phyloP scores from a whole-genome alignment of 1,140 invertebrate genomes.

The Drosophila hydei region DNA sequence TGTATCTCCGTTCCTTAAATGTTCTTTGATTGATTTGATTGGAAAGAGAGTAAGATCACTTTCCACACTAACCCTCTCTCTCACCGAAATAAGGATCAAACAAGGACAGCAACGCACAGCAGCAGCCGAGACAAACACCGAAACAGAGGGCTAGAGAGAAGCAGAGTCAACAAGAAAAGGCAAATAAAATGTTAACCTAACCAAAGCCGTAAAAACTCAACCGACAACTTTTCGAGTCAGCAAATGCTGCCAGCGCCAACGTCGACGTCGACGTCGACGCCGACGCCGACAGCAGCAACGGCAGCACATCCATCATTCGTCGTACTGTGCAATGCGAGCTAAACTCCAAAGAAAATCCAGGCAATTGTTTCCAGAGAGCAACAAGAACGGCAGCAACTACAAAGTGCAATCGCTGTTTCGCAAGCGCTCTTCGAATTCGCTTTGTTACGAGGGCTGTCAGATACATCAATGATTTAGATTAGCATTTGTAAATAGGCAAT shows the following conservation, averaged over 20 bases:
- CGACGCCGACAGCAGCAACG: conserved; percentile 6
- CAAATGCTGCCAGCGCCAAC: conserved; percentile 32
- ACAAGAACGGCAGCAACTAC: conserved; percentile 19
- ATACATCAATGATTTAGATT: not conserved
- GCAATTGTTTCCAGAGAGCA: conserved; percentile 44
- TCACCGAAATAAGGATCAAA: conserved; percentile 26
- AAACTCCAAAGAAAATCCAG: conserved; percentile 34
- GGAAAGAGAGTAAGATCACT: conserved; percentile 11
- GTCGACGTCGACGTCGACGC: conserved; percentile 1
- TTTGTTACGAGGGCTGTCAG: conserved; percentile 19
- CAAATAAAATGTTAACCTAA: conserved; percentile 54
- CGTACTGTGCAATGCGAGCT: conserved; percentile 35
- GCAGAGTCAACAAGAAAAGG: conserved; percentile 25
- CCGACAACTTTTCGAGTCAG: conserved; percentile 51
- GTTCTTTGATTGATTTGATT: conserved; percentile 22
- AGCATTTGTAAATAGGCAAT: not conserved
- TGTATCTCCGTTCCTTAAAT: not conserved
- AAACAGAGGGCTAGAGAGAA: conserved; percentile 11
- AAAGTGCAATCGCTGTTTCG: conserved; percentile 37
- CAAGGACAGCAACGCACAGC: conserved; percentile 5
- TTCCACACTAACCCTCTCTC: conserved; percentile 3
- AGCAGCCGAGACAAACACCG: conserved; percentile 4
- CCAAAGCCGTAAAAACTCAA: conserved; percentile 44
- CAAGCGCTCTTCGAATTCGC: conserved; percentile 25
- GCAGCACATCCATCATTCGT: conserved; percentile 48